Percentiles rank a stretch among this genome's conserved stretches.
Conservation (phyloP, 2,113 vertebrate species). For the Aepyceros melampus region DNA sequence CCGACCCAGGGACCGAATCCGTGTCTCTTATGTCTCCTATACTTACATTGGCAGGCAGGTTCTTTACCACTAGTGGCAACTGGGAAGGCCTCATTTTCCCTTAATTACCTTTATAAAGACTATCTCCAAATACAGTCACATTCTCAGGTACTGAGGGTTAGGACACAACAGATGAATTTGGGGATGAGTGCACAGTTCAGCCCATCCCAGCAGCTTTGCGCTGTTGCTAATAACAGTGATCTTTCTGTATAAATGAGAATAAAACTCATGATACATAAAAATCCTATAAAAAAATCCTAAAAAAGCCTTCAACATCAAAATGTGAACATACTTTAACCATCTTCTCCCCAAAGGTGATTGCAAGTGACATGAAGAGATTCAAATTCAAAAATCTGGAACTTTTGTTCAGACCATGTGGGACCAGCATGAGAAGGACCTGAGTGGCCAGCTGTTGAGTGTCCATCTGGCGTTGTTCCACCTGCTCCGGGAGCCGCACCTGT, state of each 20-base stretch:
- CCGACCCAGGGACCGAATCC: rapidly evolving
- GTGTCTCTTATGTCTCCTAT: neutral
- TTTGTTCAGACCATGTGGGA: neutral
- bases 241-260: neutral
- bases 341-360: neutral
- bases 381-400: no score
- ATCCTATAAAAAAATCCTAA: no score
- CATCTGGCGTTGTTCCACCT: neutral
- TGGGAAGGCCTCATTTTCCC: neutral
- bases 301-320: neutral
- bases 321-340: neutral
- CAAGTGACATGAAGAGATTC: neutral
- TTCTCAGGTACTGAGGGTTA: neutral
- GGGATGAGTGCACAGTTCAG: neutral
- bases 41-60: neutral
- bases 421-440: no score
- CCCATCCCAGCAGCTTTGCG: neutral
- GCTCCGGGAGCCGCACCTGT: neutral
- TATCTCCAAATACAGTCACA: no score
- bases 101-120: no score
- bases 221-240: rapidly evolving
- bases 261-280: neutral
- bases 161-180: neutral
- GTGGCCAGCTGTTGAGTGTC: neutral
- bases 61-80: neutral